Percentiles rank a stretch among this genome's conserved stretches.
These are phyloP conservation scores for Macrosteles quadrilineatus DNA, from an alignment of 1,140 invertebrate genomes.

Conservation along the genomic window DNA sequence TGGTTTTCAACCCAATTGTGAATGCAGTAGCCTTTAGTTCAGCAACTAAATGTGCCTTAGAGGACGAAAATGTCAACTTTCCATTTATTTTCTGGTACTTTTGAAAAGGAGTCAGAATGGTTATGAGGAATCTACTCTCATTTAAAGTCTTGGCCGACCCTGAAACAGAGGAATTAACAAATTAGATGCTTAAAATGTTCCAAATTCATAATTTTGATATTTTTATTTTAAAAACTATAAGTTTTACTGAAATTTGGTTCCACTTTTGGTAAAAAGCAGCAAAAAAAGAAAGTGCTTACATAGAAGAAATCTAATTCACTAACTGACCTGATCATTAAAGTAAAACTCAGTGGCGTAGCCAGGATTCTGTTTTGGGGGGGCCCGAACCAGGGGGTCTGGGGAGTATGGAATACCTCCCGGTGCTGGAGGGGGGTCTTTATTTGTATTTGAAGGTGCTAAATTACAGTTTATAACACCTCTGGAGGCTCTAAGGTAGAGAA, in stretches of 20 bases:
- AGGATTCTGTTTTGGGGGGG: too few species aligned
- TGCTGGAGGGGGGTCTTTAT: too few species aligned
- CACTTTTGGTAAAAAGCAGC: neutral
- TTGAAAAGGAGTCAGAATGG: constrained; percentile 69
- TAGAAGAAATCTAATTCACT: too few species aligned
- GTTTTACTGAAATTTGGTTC: neutral
- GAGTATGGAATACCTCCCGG: too few species aligned
- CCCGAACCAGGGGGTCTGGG: too few species aligned
- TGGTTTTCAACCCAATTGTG: constrained; percentile 59
- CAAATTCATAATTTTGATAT: constrained; percentile 16
- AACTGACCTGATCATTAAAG: too few species aligned
- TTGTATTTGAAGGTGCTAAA: too few species aligned
- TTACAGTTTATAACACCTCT: too few species aligned
- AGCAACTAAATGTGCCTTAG: constrained; percentile 67
- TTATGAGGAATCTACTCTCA: constrained; percentile 66
- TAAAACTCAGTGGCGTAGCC: too few species aligned
- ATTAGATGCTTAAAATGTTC: constrained; percentile 13
- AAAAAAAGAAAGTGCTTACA: too few species aligned
- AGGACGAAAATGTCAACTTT: constrained; percentile 69
- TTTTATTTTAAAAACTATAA: neutral
- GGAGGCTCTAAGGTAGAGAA: too few species aligned
- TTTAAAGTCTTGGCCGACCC: constrained; percentile 64
- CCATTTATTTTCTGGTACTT: constrained; percentile 62
- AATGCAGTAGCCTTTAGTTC: constrained; percentile 63
- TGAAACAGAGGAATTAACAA: constrained; percentile 45